Percentiles rank a stretch among this genome's conserved stretches.
Evolutionary conservation across 2,888 invertebrate genomes (phyloP).

Genomic region (Lycophotia porphyrea): DNA sequence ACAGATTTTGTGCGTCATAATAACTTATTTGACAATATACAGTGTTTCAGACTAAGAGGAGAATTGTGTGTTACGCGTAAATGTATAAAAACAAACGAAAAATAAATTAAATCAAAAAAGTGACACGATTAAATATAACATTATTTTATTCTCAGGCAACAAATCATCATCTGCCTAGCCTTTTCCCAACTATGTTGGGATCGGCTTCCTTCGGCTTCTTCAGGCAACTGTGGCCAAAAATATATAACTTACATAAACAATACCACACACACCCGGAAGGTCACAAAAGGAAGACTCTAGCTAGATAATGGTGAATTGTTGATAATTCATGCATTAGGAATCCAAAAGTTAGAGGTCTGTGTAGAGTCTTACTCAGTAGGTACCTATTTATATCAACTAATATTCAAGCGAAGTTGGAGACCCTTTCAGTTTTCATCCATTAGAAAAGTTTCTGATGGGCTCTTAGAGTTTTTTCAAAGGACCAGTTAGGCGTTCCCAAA

Average conservation of each 20-base stretch:
- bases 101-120: too few relatives aligned
- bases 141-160: not conserved
- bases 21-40: too few relatives aligned
- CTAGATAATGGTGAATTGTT: not conserved
- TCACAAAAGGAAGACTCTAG: not conserved
- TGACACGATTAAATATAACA: too few relatives aligned
- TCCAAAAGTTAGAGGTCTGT: not conserved
- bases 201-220: too few relatives aligned
- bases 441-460: constrained; percentile 29
- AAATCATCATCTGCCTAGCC: too few relatives aligned
- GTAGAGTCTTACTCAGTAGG: not conserved
- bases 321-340: not conserved
- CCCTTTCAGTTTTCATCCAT: constrained; percentile 12
- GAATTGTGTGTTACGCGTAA: too few relatives aligned
- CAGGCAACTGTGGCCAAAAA: not conserved
- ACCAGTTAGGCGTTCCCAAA: constrained; percentile 11
- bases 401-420: not conserved
- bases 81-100: too few relatives aligned
- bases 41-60: too few relatives aligned
- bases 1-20: too few relatives aligned
- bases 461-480: constrained; percentile 21
- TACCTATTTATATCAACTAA: constrained; percentile 4
- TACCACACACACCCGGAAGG: not conserved
- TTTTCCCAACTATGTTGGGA: too few relatives aligned
- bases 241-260: not conserved